phyloP scores from a whole-genome alignment of 2,888 invertebrate genomes.

The Serrognathus titanus region DNA sequence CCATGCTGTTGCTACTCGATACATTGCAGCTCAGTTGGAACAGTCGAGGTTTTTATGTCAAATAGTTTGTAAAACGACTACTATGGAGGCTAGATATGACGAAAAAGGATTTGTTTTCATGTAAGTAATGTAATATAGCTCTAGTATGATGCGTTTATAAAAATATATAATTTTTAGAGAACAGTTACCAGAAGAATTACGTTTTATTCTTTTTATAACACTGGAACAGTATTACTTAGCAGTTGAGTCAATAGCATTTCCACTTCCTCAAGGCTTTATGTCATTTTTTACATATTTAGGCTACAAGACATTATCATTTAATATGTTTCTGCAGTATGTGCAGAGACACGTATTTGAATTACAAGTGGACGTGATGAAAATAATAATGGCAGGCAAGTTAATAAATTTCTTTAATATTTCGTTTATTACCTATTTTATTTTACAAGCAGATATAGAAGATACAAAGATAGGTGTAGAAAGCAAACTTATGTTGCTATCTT shows the following conservation, averaged over 20 bases:
- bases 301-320: slow-evolving; percentile 71
- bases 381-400: slow-evolving; percentile 70
- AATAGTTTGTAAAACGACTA: slow-evolving; percentile 66
- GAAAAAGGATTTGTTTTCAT: slow-evolving; percentile 76
- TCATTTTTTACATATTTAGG: slow-evolving; percentile 87
- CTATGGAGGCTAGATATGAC: slow-evolving; percentile 64
- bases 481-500: slow-evolving; percentile 70
- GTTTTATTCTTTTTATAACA: slow-evolving; percentile 70
- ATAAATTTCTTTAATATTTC: no score
- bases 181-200: slow-evolving; percentile 66
- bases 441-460: slow-evolving; percentile 49
- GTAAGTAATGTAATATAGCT: slow-evolving; percentile 50
- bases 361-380: slow-evolving; percentile 84
- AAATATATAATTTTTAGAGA: slow-evolving; percentile 56
- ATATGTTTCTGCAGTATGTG: slow-evolving; percentile 80
- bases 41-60: slow-evolving; percentile 74
- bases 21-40: slow-evolving; percentile 79
- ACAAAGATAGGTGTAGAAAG: slow-evolving; percentile 58
- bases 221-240: slow-evolving; percentile 80
- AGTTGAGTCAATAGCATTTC: slow-evolving; percentile 75
- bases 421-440: neutral
- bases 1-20: slow-evolving; percentile 77
- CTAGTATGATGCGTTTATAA: neutral
- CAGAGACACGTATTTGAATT: slow-evolving; percentile 80
- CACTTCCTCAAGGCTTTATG: slow-evolving; percentile 81